Evolutionary conservation across 2,888 invertebrate genomes (phyloP), one percentile per base, ranked within the genome.

Genomic region (Parnassius orleans): DNA sequence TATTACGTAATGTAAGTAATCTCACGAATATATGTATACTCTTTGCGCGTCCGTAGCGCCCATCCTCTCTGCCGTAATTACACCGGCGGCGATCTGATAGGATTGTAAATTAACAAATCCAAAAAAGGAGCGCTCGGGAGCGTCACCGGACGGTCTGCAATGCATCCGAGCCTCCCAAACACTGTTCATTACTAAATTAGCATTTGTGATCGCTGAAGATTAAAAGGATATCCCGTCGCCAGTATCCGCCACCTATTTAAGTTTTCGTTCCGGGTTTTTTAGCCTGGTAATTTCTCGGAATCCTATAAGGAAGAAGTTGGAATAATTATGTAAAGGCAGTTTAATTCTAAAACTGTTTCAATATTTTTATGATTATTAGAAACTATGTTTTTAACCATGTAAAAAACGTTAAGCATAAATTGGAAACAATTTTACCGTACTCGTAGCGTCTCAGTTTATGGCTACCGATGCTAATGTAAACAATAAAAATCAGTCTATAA

Each of bases 181-280:
- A 70, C 68, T 78, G 79, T 79, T 69, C 74, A 77, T 77, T 79
- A 77, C 75, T 67, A 68, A 73, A 83, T 84, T 83, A 80, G 78
- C 81, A 82, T 84, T 79, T 44, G 55, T 42, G 59, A 59, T 56
- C 57, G 14, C 48, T 14, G 54, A 46, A 9, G 19, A 33, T 44
- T 61, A 46, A 33, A 44, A 14, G 56, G 55, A 51, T 41, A 61
- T 44, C 51, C 2, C 55, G 51, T 41, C 46, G 51, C 46, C 52
- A 24, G 15, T 11, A 52, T 41, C 47, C 14, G 15, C 15, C 50
- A 52, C 52, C 61, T 58, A 61, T 60, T 61, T 65, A 61, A 53
- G 52, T 47, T 65, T 63, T 63, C 59, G 63, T 46, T 63, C 52
- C 63, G 55, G 56, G 19, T 47, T 43, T 47, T 50, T 58, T 15